phyloP scores from a whole-genome alignment of 2,888 invertebrate species.

The Melinopterus prodromus region DNA sequence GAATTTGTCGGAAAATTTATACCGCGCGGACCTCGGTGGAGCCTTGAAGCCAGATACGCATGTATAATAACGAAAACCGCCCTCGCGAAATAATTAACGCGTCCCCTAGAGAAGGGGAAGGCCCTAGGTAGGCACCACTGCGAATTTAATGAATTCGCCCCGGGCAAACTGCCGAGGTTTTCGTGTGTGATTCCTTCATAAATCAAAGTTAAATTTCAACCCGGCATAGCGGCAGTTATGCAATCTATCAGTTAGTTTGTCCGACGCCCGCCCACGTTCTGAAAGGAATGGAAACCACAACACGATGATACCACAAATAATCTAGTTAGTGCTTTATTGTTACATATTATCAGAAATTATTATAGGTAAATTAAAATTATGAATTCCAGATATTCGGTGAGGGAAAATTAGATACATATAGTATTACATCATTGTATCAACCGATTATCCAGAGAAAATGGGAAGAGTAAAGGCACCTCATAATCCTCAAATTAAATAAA shows the following conservation, averaged over 20 bases:
- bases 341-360: too few relatives aligned
- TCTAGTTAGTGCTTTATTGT: too few relatives aligned
- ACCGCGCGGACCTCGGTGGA: neutral
- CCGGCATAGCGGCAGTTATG: neutral
- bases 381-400: too few relatives aligned
- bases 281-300: neutral
- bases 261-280: neutral
- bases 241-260: neutral
- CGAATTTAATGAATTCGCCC: constrained; percentile 4
- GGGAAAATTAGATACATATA: too few relatives aligned
- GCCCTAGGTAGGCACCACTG: neutral
- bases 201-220: neutral
- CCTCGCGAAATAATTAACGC: constrained; percentile 4
- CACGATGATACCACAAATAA: too few relatives aligned
- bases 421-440: too few relatives aligned
- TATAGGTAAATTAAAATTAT: too few relatives aligned
- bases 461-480: too few relatives aligned
- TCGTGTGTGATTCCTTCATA: constrained; percentile 4
- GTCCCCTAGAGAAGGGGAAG: neutral
- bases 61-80: constrained; percentile 4
- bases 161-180: neutral
- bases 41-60: neutral
- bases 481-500: too few relatives aligned
- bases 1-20: neutral
- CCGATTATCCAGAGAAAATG: too few relatives aligned